Conservation (phyloP, 2,113 vertebrate species). For the Mystacornis crossleyi region DNA sequence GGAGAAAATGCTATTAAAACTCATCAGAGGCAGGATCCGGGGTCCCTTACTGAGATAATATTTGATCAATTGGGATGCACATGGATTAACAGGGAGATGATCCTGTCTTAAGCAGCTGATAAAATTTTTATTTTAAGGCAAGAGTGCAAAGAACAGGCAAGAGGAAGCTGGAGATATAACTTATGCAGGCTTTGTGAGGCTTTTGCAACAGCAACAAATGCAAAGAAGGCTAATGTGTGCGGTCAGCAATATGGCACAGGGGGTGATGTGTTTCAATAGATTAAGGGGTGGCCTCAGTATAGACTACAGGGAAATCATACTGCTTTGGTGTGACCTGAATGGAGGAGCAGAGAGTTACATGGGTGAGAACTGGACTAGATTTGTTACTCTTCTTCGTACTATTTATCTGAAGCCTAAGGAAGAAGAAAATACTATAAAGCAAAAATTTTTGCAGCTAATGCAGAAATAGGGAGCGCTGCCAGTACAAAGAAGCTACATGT, state of each 20-base stretch:
- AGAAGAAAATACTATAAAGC: constrained; percentile 10
- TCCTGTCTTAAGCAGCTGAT: background rate
- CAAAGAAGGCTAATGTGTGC: background rate
- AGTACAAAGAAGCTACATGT: background rate
- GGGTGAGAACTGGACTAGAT: background rate
- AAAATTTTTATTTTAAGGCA: constrained; percentile 23
- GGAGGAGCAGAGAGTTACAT: background rate
- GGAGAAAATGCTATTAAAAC: constrained; percentile 15
- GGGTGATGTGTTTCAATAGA: background rate
- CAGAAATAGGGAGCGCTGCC: background rate
- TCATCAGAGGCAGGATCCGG: background rate
- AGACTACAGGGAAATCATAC: background rate
- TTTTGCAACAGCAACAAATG: background rate
- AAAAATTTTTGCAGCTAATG: constrained; percentile 32
- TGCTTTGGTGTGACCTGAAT: background rate
- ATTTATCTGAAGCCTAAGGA: background rate
- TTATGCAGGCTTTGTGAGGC: background rate
- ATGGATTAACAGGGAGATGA: background rate
- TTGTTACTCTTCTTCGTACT: background rate
- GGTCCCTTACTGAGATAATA: background rate
- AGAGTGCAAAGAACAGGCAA: background rate
- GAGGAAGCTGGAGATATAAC: background rate
- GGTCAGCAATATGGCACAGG: background rate
- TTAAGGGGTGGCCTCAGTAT: background rate
- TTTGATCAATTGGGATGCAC: background rate